Evolutionary conservation across 2,113 vertebrate genomes (phyloP).

Genomic region (Passerina amoena): DNA sequence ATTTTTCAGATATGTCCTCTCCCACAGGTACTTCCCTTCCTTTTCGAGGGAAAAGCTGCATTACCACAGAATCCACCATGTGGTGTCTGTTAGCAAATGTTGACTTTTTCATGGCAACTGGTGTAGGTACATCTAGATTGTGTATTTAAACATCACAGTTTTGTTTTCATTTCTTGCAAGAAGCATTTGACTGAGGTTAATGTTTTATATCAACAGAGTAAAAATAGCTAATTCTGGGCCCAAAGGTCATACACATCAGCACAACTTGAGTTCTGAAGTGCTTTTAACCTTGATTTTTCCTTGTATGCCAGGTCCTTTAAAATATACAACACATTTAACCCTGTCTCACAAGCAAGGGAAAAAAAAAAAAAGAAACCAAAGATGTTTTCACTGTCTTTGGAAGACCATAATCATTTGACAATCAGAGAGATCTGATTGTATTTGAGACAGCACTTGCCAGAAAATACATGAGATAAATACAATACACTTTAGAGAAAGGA

Average conservation of each 20-base stretch:
- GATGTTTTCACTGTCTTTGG: not conserved
- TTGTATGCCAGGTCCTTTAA: conserved; percentile 59
- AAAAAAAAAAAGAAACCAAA: not conserved
- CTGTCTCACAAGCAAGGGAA: not conserved
- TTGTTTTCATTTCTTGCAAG: conserved; percentile 66
- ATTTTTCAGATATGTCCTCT: not conserved
- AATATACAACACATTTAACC: conserved; percentile 53
- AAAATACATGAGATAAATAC: conserved; percentile 65
- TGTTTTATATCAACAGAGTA: conserved; percentile 66
- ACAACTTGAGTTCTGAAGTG: conserved; percentile 68
- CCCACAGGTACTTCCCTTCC: not conserved
- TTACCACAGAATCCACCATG: conserved; percentile 54
- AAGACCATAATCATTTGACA: not conserved
- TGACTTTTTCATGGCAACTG: conserved; percentile 56
- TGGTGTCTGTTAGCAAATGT: conserved; percentile 64
- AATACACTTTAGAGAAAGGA: conserved; percentile 3
- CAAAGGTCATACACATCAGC: conserved; percentile 68
- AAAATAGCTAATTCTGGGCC: conserved; percentile 69
- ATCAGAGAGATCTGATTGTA: not conserved
- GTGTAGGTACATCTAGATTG: conserved; percentile 54
- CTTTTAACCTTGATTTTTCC: conserved; percentile 69
- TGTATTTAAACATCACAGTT: conserved; percentile 66
- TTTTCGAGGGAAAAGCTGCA: conserved; percentile 11
- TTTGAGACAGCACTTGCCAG: conserved; percentile 14
- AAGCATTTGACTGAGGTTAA: conserved; percentile 65